phyloP scores from a whole-genome alignment of 2,888 invertebrate species.

The Chrysolina americana region DNA sequence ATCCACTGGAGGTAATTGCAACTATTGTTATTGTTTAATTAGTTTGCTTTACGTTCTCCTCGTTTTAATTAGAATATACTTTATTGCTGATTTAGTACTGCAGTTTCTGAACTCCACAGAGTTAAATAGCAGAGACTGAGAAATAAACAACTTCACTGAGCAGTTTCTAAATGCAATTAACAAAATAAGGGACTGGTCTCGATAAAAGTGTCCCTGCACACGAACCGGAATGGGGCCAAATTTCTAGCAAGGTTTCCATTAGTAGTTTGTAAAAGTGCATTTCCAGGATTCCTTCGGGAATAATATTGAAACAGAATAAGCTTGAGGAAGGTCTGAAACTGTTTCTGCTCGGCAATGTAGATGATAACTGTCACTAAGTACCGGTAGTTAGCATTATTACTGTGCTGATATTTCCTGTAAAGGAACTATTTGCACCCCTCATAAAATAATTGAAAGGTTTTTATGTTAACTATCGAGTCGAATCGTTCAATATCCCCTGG shows the following conservation, averaged over 20 bases:
- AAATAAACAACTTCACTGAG: slow-evolving; percentile 17
- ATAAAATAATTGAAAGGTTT: too few relatives aligned
- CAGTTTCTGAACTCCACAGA: slow-evolving; percentile 10
- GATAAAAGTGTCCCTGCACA: neutral
- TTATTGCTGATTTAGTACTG: slow-evolving; percentile 20
- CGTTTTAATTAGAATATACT: slow-evolving; percentile 25
- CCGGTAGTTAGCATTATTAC: too few relatives aligned
- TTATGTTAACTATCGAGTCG: too few relatives aligned
- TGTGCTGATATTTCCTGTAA: too few relatives aligned
- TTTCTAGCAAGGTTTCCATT: neutral
- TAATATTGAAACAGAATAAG: neutral
- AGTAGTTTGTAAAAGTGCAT: neutral
- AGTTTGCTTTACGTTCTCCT: neutral
- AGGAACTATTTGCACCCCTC: too few relatives aligned
- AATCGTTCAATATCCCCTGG: too few relatives aligned
- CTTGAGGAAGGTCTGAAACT: neutral
- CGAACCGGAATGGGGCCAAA: neutral
- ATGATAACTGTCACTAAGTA: neutral
- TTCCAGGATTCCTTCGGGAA: neutral
- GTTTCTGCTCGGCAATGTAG: neutral
- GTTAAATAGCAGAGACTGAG: neutral
- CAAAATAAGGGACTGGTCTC: neutral
- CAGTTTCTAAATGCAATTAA: slow-evolving; percentile 12
- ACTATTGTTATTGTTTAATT: slow-evolving; percentile 23
- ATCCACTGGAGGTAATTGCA: slow-evolving; percentile 8